A percentile compares a stretch with the other conserved stretches of the same genome.
Evolutionary conservation across 2,888 invertebrate genomes (phyloP).

Genomic region (Entomobrya multifasciata): DNA sequence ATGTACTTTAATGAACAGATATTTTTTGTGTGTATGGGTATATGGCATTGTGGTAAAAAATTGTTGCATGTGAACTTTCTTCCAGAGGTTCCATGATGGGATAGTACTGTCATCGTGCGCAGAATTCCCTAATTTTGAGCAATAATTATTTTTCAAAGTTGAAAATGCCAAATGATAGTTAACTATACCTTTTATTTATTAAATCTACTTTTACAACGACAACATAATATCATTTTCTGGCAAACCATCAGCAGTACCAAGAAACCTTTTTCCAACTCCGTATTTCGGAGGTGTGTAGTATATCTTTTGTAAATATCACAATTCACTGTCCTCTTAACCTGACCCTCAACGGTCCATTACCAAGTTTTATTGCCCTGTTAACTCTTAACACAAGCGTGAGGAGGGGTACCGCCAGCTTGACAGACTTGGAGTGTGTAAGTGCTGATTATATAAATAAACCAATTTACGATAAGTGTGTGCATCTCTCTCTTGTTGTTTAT

Average conservation of each 20-base stretch:
- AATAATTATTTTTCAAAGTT: constrained; percentile 27
- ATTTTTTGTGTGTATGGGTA: neutral
- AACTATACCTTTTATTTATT: constrained; percentile 4
- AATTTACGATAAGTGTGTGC: constrained; percentile 68
- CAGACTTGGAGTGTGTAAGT: constrained; percentile 45
- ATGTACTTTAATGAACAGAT: neutral
- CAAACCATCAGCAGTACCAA: neutral
- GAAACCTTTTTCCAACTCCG: neutral
- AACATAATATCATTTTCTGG: neutral
- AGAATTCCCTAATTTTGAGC: constrained; percentile 38
- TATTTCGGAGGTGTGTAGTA: too few relatives aligned
- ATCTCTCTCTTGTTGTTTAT: constrained; percentile 66
- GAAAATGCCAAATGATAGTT: constrained; percentile 13
- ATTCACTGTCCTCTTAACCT: constrained; percentile 73
- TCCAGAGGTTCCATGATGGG: neutral
- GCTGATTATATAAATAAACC: constrained; percentile 72
- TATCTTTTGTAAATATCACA: constrained; percentile 67
- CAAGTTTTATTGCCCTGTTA: constrained; percentile 78
- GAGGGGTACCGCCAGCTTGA: constrained; percentile 34
- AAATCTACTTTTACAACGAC: neutral
- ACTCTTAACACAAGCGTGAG: constrained; percentile 53
- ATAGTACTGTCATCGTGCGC: constrained; percentile 20
- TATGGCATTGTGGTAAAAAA: neutral
- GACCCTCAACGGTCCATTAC: constrained; percentile 78
- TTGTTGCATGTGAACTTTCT: constrained; percentile 29